Base-by-base conservation (phyloP, 1,140 invertebrate genomes). In the Rhagoletis zephyria region DNA sequence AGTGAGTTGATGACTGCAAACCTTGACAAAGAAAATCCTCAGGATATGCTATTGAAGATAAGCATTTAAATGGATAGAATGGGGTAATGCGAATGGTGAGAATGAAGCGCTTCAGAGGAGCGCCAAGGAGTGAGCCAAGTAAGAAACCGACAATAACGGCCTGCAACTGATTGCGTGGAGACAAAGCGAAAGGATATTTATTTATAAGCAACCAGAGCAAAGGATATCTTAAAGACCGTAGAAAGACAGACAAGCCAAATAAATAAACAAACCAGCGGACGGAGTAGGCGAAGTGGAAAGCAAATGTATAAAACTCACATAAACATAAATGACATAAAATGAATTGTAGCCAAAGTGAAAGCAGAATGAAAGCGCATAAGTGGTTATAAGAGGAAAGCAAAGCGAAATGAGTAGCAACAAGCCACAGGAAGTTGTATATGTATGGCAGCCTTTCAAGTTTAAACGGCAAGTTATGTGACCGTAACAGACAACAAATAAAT, bases 401-500 rank as follows among this genome's bases (percentile, higher is more conserved):
- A 70, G 30, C 7, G 12, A 40, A 40, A 30, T 30, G 65, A 30
- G 30, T 30, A 63, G 16, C 16, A 63, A 16, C 12, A 63, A 63
- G 61, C 61, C 9, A 14, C n/a, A 63, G 61, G n/a, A 63, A 63
- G 12, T 63, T n/a, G 12, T 63, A 63, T 16, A 30, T 63, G 61
- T 9, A 14, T 63, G 61, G 61, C 61, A 63, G 16, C 61, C 12
- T 16, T 16, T 4, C 61, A 63, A 14, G 61, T 4, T 63, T 63
- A 12, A 42, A 42, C 42, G 40, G 45, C 74, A 51, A 12, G 74
- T 19, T 48, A 81, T 81, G 74, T 81, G 74, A 81, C 74, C 74
- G 30, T 51, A 81, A 56, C 74, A 81, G 74, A 81, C 74, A 81
- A 30, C 6, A 81, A 81, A 81, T 56, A 81, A 81, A 81, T 81